Conservation (phyloP, 2,888 invertebrate species). For the Steinernema scapterisci region DNA sequence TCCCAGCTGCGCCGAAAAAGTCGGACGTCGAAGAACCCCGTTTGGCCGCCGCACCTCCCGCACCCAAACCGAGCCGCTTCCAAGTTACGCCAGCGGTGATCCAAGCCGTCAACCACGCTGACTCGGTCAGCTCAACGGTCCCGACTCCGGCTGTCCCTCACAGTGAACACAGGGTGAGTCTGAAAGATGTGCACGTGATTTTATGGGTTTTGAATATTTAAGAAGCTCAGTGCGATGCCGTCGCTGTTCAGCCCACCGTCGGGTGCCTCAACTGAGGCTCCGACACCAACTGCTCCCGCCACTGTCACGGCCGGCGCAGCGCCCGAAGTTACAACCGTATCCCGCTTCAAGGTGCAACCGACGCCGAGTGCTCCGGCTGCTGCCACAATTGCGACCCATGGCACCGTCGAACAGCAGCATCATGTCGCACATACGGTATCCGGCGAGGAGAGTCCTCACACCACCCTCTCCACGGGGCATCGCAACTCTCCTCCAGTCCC, state of each 20-base stretch:
- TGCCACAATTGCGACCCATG: not conserved
- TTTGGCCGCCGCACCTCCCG: conserved; percentile 19
- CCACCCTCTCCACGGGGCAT: conserved; percentile 8
- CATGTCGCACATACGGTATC: not conserved
- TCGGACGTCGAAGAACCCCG: conserved; percentile 3
- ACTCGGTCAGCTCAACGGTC: conserved; percentile 18
- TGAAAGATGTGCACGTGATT: not conserved
- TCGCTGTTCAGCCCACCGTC: conserved; percentile 25
- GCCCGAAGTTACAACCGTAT: conserved; percentile 19
- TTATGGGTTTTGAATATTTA: conserved; percentile 13
- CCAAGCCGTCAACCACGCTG: conserved; percentile 13
- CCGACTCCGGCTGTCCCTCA: conserved; percentile 15
- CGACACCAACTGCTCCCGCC: conserved; percentile 20
- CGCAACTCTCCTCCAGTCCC: conserved; percentile 32
- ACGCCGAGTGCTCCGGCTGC: conserved; percentile 38
- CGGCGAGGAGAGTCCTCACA: conserved; percentile 16
- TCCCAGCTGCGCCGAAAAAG: not conserved
- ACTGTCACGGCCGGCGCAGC: not conserved
- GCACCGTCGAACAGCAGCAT: not conserved
- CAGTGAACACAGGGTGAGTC: conserved; percentile 8
- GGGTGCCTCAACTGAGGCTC: not conserved
- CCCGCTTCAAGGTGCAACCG: conserved; percentile 42
- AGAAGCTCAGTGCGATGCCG: conserved; percentile 35
- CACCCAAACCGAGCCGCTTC: conserved; percentile 34
- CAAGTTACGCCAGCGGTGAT: conserved; percentile 37